phyloP scores from a whole-genome alignment of 2,797 vertebrate species.

The Sibirionetta formosa region DNA sequence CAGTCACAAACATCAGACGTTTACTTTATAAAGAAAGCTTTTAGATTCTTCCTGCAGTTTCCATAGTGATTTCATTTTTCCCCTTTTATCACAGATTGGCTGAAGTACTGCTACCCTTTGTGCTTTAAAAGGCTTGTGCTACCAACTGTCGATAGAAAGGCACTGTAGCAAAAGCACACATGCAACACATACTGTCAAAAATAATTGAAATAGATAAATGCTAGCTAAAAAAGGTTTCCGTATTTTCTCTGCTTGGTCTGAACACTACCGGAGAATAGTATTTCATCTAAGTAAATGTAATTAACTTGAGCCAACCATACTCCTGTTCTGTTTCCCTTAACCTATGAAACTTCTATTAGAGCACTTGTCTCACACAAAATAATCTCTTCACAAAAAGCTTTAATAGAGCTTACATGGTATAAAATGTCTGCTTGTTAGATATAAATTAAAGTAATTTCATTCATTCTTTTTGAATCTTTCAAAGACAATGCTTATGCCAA shows the following conservation, averaged over 20 bases:
- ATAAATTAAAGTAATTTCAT: constrained; percentile 58
- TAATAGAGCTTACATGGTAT: constrained; percentile 56
- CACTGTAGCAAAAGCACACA: constrained; percentile 78
- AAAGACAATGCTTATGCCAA: constrained; percentile 1
- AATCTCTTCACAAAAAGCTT: constrained; percentile 73
- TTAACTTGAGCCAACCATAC: constrained; percentile 73
- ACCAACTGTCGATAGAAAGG: constrained; percentile 84
- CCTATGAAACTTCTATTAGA: constrained; percentile 65
- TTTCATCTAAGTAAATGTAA: constrained; percentile 76
- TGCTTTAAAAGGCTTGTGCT: constrained; percentile 85
- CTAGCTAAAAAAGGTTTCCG: constrained; percentile 26
- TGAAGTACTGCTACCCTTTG: constrained; percentile 86
- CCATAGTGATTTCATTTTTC: constrained; percentile 89
- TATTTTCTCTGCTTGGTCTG: constrained; percentile 62
- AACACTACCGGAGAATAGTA: constrained; percentile 59
- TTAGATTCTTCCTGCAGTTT: constrained; percentile 89
- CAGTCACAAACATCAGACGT: constrained; percentile 88
- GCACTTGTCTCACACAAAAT: constrained; percentile 63
- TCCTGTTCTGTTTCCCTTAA: constrained; percentile 53
- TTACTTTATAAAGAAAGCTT: constrained; percentile 89
- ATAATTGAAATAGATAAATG: constrained; percentile 80
- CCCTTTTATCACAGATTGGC: constrained; percentile 88
- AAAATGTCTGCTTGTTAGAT: constrained; percentile 65
- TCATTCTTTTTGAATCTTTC: constrained; percentile 43
- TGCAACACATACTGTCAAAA: constrained; percentile 76